phyloP scores from a whole-genome alignment of 2,113 vertebrate genomes.

The Stegastes partitus region DNA sequence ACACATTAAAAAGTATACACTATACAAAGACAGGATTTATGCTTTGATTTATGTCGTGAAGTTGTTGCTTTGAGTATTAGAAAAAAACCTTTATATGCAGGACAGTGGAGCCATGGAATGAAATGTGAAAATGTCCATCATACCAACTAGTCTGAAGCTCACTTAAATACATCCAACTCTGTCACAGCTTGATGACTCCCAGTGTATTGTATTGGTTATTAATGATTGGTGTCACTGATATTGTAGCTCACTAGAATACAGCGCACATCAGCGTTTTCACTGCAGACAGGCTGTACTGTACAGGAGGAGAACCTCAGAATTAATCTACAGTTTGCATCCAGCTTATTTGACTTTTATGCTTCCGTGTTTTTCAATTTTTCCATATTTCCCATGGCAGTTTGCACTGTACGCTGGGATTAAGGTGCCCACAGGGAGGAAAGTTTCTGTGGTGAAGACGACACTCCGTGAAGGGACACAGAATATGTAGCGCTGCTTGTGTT shows the following conservation, averaged over 20 bases:
- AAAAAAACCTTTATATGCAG: constrained; percentile 12
- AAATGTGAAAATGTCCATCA: constrained; percentile 45
- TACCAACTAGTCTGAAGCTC: constrained; percentile 33
- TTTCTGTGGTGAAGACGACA: constrained; percentile 4
- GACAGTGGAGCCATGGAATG: constrained; percentile 25
- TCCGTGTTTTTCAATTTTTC: neutral
- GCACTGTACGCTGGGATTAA: constrained; percentile 4
- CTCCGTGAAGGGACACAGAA: constrained; percentile 32
- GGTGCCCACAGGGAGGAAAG: neutral
- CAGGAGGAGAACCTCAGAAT: neutral
- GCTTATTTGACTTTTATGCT: constrained; percentile 24
- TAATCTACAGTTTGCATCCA: constrained; percentile 34
- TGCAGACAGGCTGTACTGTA: neutral
- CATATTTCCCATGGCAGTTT: constrained; percentile 31
- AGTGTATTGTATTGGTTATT: constrained; percentile 54
- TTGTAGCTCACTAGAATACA: constrained; percentile 10
- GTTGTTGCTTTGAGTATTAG: constrained; percentile 22
- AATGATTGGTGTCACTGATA: constrained; percentile 38
- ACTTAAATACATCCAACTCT: constrained; percentile 5
- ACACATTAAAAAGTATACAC: neutral
- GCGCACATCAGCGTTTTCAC: constrained; percentile 28
- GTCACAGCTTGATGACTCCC: constrained; percentile 23
- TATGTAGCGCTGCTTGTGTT: constrained; percentile 47
- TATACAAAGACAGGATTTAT: constrained; percentile 31
- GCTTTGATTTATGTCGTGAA: constrained; percentile 40